These are phyloP conservation scores for Druceiella hillmani DNA, from an alignment of 2,888 invertebrate genomes.

Conservation along the genomic window DNA sequence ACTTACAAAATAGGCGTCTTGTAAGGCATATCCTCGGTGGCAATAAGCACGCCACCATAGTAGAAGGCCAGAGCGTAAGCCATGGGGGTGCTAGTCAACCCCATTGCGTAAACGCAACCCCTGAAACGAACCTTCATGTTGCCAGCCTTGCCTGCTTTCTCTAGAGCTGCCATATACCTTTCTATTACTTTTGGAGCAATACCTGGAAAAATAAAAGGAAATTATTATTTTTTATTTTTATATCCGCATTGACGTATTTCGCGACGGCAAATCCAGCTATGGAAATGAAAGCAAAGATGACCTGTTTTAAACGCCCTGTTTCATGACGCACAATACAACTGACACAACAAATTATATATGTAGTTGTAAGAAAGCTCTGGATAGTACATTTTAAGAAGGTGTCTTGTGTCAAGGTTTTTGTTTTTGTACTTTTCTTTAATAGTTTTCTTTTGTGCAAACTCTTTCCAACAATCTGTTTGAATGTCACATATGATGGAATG, in stretches of 20 bases:
- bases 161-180: conserved; percentile 49
- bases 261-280: too few relatives aligned
- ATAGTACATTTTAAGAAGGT: too few relatives aligned
- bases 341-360: too few relatives aligned
- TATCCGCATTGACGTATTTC: not conserved
- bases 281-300: too few relatives aligned
- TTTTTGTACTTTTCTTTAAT: too few relatives aligned
- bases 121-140: conserved; percentile 56
- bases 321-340: too few relatives aligned
- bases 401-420: too few relatives aligned
- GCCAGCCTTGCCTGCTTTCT: conserved; percentile 47
- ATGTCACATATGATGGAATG: too few relatives aligned
- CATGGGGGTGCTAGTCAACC: conserved; percentile 63
- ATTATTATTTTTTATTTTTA: conserved; percentile 4
- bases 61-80: conserved; percentile 65
- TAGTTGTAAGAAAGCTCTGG: too few relatives aligned
- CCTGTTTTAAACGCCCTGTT: too few relatives aligned
- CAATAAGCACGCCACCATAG: conserved; percentile 64
- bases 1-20: conserved; percentile 62
- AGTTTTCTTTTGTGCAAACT: too few relatives aligned
- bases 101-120: conserved; percentile 63
- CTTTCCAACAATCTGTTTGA: too few relatives aligned
- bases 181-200: conserved; percentile 52
- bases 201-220: conserved; percentile 37
- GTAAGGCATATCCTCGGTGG: conserved; percentile 54